These are phyloP conservation scores for Spicauda simplicius DNA, from an alignment of 2,888 invertebrate species.

Conservation along the genomic window DNA sequence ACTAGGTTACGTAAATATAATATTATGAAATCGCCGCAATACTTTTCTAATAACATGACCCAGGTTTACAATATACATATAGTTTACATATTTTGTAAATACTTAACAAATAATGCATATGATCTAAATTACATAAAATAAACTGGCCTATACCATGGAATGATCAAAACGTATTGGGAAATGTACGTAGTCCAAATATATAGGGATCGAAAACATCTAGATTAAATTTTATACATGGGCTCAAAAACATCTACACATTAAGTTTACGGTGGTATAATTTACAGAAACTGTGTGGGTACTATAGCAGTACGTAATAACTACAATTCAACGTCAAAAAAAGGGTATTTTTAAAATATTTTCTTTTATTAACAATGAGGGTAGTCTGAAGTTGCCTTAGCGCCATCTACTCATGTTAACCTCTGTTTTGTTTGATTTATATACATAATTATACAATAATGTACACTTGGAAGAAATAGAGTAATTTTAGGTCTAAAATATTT, in stretches of 20 bases:
- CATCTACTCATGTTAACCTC: no score
- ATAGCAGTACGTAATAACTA: not conserved
- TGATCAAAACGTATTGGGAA: not conserved
- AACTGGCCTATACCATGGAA: not conserved
- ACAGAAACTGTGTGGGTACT: not conserved
- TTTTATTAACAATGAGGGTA: no score
- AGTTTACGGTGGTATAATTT: no score
- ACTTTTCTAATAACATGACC: no score
- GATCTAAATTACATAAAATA: not conserved
- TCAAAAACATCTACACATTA: no score
- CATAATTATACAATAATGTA: not conserved
- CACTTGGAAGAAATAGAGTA: not conserved
- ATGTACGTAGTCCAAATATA: not conserved
- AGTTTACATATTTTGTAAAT: not conserved
- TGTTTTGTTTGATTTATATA: conserved; percentile 2
- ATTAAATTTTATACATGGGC: no score
- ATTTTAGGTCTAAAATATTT: not conserved
- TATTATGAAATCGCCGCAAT: no score
- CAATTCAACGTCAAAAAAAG: not conserved
- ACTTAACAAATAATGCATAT: not conserved
- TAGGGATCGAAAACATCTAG: no score
- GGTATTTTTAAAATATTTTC: no score
- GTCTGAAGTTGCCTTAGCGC: no score
- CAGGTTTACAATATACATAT: no score
- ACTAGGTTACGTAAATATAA: no score